phyloP scores from a whole-genome alignment of 2,888 invertebrate genomes.

The Mimumesa dahlbomi region DNA sequence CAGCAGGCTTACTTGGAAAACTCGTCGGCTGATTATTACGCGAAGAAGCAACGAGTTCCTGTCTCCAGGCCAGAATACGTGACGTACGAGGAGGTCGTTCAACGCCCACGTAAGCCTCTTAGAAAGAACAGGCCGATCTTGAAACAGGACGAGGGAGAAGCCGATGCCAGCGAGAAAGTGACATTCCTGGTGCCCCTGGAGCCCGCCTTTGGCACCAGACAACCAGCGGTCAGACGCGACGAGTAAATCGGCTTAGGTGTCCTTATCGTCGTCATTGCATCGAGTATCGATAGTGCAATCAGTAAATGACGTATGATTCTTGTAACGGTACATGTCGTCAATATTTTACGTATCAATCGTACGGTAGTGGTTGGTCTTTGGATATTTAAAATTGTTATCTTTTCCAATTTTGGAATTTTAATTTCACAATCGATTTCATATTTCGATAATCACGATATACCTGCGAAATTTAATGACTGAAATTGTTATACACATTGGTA shows the following conservation, averaged over 20 bases:
- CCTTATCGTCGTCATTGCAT: constrained; percentile 6
- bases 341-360: neutral
- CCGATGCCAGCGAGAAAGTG: constrained; percentile 69
- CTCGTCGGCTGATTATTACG: constrained; percentile 68
- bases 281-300: constrained; percentile 11
- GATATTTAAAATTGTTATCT: no score
- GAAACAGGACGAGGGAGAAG: constrained; percentile 66
- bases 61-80: constrained; percentile 72
- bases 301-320: constrained; percentile 17
- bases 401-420: no score
- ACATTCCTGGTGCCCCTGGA: constrained; percentile 75
- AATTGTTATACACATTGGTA: no score
- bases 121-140: constrained; percentile 71
- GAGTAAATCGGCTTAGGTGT: constrained; percentile 30
- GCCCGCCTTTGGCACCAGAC: constrained; percentile 70
- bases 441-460: no score
- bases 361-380: neutral
- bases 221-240: constrained; percentile 49
- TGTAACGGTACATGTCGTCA: neutral
- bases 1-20: constrained; percentile 68
- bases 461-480: no score
- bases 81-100: constrained; percentile 69
- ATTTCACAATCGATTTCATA: no score
- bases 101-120: constrained; percentile 67
- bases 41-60: constrained; percentile 71